These are phyloP conservation scores for Apamea epomidion DNA, from an alignment of 2,888 invertebrate species.

Conservation along the genomic window DNA sequence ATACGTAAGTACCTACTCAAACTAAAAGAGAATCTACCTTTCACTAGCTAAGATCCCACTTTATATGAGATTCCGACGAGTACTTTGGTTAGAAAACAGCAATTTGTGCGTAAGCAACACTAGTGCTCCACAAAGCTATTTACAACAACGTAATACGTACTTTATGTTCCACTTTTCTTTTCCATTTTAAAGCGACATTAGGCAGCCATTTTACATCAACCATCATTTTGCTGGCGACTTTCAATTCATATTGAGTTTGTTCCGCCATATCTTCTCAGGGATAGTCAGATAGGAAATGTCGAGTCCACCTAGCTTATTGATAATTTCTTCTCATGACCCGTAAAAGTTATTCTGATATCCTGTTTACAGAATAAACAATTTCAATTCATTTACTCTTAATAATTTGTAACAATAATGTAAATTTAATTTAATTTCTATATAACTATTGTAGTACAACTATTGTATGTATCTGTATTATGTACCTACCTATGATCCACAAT, in stretches of 20 bases:
- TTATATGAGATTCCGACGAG: constrained; percentile 33
- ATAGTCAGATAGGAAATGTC: not conserved
- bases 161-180: not conserved
- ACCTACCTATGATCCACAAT: no score
- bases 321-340: not conserved
- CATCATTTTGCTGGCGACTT: not conserved
- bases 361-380: not conserved
- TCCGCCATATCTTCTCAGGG: not conserved
- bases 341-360: not conserved
- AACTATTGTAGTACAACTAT: no score
- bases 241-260: not conserved
- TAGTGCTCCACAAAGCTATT: constrained; percentile 58
- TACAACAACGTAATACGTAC: constrained; percentile 23
- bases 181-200: not conserved
- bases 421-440: no score
- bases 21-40: constrained; percentile 26
- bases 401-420: no score
- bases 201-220: not conserved
- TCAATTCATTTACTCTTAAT: not conserved
- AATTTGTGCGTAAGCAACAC: constrained; percentile 64
- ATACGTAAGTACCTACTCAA: not conserved
- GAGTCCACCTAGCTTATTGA: not conserved
- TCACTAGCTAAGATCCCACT: constrained; percentile 11
- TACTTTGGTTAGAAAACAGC: constrained; percentile 33
- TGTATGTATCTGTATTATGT: no score